Evolutionary conservation across 1,140 invertebrate genomes (phyloP).

Genomic region (Spodoptera litura): DNA sequence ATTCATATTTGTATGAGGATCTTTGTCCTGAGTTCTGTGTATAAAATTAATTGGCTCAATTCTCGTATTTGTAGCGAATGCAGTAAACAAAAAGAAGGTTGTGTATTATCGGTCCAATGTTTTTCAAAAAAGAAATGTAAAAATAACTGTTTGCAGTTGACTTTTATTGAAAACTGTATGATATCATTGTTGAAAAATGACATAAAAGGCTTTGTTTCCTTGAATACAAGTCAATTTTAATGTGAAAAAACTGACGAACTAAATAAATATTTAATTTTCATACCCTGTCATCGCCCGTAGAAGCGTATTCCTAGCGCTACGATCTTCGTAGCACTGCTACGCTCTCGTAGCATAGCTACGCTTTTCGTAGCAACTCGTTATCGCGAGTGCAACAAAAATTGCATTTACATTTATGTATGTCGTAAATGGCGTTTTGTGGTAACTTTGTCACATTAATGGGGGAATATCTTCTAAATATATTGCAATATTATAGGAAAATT

Average conservation of each 20-base stretch:
- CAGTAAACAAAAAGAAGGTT: too few species aligned
- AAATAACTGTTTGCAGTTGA: too few species aligned
- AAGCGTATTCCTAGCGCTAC: background rate
- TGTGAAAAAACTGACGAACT: too few species aligned
- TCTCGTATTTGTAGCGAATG: background rate
- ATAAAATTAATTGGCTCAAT: background rate
- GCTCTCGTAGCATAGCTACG: slow-evolving; percentile 5
- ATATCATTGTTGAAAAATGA: too few species aligned
- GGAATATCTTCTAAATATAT: slow-evolving; percentile 5
- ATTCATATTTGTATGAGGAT: slow-evolving; percentile 3
- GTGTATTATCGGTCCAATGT: too few species aligned
- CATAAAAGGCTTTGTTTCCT: too few species aligned
- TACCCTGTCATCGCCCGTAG: too few species aligned
- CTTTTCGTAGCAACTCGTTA: slow-evolving; percentile 23
- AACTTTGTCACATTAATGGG: slow-evolving; percentile 25
- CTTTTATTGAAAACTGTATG: too few species aligned
- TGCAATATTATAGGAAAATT: slow-evolving; percentile 8
- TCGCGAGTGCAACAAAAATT: slow-evolving; percentile 34
- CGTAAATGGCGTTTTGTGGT: slow-evolving; percentile 18
- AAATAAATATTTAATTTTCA: too few species aligned
- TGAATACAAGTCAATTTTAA: too few species aligned
- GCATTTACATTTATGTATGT: slow-evolving; percentile 30
- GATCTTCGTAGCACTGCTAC: slow-evolving; percentile 1
- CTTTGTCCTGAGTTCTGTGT: background rate
- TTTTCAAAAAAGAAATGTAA: too few species aligned